Evolutionary conservation across 2,113 vertebrate species (phyloP), one percentile per base, ranked within the genome.

Genomic region (Stictonetta naevosa): DNA sequence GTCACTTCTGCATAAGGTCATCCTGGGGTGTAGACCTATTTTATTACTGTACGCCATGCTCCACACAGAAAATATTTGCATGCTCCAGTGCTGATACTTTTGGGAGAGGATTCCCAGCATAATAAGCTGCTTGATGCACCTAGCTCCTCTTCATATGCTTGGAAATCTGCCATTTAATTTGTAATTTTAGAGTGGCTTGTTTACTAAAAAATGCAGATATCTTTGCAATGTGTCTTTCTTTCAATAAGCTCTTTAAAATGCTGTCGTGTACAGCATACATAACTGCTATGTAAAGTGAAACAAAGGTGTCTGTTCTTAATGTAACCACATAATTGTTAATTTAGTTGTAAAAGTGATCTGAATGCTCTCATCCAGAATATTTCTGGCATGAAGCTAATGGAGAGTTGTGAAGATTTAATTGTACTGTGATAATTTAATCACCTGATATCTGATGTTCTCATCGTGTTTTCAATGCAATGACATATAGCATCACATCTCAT

Each of bases 121-220:
- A 94, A 94, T 84, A 71, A 86, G 36, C 46, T 86, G 55, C 36
- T 78, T 63, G 63, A 67, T 0, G 0, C 56, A 77, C 90, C 90
- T 91, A 80, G 20, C 22, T 94, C 20, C 78, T 90, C 73, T 92
- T 95, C 88, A 59, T n/a, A 5, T n/a, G n/a, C 55, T 83, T 95
- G 90, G 83, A 97, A 95, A 78, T 63, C 42, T 92, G 59, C 72
- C 82, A 33, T 85, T 88, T 73, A 50, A 95, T 81, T 91, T 95
- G 52, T 64, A 88, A 6, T 29, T 29, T 7, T 23, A 55, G 63
- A 92, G 38, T 56, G 36, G 13, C 28, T 89, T 96, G 71, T 92
- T 94, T 88, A 73, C 59, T 75, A 67, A 94, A 52, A 95, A 88
- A 60, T 40, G 29, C 52, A 81, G 68, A 46, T 56, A 71, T 6